A percentile compares a stretch with the other conserved stretches of the same genome.
Evolutionary conservation across 2,888 invertebrate species (phyloP).

Genomic region (Epinotia demarniana): DNA sequence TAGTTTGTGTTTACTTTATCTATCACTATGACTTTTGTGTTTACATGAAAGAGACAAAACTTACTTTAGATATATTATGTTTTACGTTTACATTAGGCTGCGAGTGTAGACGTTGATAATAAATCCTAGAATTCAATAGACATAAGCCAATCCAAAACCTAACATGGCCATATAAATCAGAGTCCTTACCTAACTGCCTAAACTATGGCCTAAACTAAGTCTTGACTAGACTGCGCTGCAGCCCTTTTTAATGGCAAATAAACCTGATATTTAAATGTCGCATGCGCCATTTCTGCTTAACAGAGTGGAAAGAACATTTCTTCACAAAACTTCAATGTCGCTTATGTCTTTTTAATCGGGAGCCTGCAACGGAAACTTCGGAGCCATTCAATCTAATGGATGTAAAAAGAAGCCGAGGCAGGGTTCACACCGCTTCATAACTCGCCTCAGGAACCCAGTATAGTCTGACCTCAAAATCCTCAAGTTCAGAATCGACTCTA

Average conservation of each 20-base stretch:
- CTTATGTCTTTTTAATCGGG: conserved; percentile 1
- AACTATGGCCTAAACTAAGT: conserved; percentile 23
- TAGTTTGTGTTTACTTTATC: too few species aligned
- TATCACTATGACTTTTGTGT: too few species aligned
- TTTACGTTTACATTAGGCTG: too few species aligned
- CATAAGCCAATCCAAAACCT: conserved; percentile 20
- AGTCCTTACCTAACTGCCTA: conserved; percentile 16
- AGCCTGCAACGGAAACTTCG: conserved; percentile 28
- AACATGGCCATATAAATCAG: conserved; percentile 21
- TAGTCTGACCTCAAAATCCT: background rate
- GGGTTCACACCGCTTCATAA: background rate
- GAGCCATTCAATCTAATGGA: conserved; percentile 40
- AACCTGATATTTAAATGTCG: background rate
- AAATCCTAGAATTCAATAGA: background rate
- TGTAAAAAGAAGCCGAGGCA: conserved; percentile 21
- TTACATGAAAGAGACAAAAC: too few species aligned
- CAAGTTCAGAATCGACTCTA: background rate
- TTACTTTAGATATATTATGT: too few species aligned
- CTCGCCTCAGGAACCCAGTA: background rate
- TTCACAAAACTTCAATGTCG: background rate
- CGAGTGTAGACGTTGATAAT: background rate
- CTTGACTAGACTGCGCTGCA: background rate
- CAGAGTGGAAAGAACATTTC: background rate
- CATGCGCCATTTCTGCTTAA: background rate
- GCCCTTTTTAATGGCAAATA: background rate